Percentiles rank a stretch among this genome's conserved stretches.
phyloP scores from a whole-genome alignment of 2,113 vertebrate species.

The Erinaceus europaeus region DNA sequence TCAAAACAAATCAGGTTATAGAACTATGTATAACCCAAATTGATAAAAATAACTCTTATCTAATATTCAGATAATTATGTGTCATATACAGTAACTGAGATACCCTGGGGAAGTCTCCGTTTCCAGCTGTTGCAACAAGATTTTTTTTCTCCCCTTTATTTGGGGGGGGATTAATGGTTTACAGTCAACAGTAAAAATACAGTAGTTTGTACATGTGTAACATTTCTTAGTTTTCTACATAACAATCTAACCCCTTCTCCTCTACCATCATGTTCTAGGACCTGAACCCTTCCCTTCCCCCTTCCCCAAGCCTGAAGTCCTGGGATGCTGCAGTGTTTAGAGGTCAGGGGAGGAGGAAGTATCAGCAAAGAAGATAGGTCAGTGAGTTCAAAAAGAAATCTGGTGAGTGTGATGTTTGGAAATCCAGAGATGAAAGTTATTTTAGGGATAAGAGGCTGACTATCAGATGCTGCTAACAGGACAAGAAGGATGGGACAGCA shows the following conservation, averaged over 20 bases:
- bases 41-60: not conserved
- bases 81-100: not conserved
- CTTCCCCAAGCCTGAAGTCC: not conserved
- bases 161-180: too few relatives aligned
- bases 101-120: not conserved
- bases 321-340: not conserved
- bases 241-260: too few relatives aligned
- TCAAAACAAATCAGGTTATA: conserved; percentile 3
- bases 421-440: not conserved
- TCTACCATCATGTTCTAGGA: too few relatives aligned
- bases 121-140: too few relatives aligned
- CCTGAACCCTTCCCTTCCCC: too few relatives aligned
- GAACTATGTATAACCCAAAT: not conserved
- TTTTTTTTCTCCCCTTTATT: too few relatives aligned
- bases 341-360: not conserved
- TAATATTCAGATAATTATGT: not conserved
- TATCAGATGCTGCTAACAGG: not conserved
- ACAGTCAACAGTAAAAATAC: too few relatives aligned
- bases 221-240: too few relatives aligned
- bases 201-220: too few relatives aligned
- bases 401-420: not conserved
- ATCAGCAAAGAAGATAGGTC: not conserved
- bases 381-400: not conserved
- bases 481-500: not conserved
- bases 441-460: not conserved